Evolutionary conservation across 1,140 invertebrate genomes (phyloP).

Genomic region (Ceratina calcarata): DNA sequence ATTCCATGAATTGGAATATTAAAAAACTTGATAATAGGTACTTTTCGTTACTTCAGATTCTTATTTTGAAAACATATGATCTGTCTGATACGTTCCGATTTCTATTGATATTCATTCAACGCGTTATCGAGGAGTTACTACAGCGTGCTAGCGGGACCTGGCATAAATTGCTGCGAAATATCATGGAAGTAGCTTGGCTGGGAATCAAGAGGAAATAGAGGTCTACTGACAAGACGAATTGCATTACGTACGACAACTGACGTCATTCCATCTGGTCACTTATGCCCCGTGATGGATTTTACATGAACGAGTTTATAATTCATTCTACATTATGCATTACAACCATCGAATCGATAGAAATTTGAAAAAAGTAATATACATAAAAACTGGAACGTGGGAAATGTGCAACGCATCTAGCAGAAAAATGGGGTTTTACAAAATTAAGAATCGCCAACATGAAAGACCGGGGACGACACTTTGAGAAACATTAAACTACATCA

Average conservation of each 20-base stretch:
- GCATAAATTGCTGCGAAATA: constrained; percentile 30
- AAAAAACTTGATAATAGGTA: too few species aligned
- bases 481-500: too few species aligned
- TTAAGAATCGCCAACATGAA: too few species aligned
- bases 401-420: too few species aligned
- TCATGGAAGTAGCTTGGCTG: constrained; percentile 6
- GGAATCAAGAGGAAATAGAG: constrained; percentile 52
- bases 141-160: background rate
- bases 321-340: constrained; percentile 21
- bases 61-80: background rate
- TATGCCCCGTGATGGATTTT: constrained; percentile 43
- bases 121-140: background rate
- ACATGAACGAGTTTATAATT: constrained; percentile 44
- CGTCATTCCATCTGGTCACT: constrained; percentile 39
- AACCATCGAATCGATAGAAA: too few species aligned
- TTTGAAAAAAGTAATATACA: too few species aligned
- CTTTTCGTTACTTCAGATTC: too few species aligned
- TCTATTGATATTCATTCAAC: constrained; percentile 4
- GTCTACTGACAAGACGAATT: constrained; percentile 56
- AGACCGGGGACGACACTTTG: too few species aligned
- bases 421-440: too few species aligned
- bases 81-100: background rate
- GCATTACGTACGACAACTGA: constrained; percentile 45
- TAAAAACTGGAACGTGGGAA: too few species aligned
- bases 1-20: too few species aligned